These are phyloP conservation scores for Benitochromis conjunctus DNA, from an alignment of 2,113 vertebrate species.

Conservation along the genomic window DNA sequence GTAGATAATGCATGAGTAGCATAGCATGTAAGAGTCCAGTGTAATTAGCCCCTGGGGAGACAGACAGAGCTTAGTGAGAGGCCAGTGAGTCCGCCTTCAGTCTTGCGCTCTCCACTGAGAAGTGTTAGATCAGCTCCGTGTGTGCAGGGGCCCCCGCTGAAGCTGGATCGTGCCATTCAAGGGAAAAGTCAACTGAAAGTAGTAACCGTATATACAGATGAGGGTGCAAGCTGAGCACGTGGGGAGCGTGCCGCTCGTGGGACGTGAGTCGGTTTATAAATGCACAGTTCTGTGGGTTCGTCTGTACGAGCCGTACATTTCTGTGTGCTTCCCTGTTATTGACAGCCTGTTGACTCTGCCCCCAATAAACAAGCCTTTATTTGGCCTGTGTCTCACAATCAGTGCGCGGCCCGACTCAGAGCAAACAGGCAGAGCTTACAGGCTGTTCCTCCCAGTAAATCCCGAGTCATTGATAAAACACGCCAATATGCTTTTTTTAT, in stretches of 20 bases:
- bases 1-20: fast-evolving
- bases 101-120: constrained; percentile 45
- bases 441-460: not conserved
- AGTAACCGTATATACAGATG: constrained; percentile 26
- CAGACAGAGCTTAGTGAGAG: not conserved
- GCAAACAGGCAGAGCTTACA: constrained; percentile 1
- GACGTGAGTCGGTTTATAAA: not conserved
- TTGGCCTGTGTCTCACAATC: not conserved
- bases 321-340: constrained; percentile 12
- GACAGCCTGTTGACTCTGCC: constrained; percentile 9
- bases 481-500: not conserved
- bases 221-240: not conserved
- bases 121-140: constrained; percentile 60
- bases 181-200: constrained; percentile 56
- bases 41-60: constrained; percentile 41
- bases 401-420: not conserved
- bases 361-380: constrained; percentile 35
- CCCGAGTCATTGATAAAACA: not conserved
- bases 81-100: constrained; percentile 29
- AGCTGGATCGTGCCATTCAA: constrained; percentile 52
- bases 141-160: constrained; percentile 13
- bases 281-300: not conserved
- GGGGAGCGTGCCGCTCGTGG: not conserved
- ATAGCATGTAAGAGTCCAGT: not conserved
- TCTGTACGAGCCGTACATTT: not conserved